Percentiles rank a stretch among this genome's conserved stretches.
Evolutionary conservation across 2,113 vertebrate species (phyloP).

Genomic region (Pteropus alecto): DNA sequence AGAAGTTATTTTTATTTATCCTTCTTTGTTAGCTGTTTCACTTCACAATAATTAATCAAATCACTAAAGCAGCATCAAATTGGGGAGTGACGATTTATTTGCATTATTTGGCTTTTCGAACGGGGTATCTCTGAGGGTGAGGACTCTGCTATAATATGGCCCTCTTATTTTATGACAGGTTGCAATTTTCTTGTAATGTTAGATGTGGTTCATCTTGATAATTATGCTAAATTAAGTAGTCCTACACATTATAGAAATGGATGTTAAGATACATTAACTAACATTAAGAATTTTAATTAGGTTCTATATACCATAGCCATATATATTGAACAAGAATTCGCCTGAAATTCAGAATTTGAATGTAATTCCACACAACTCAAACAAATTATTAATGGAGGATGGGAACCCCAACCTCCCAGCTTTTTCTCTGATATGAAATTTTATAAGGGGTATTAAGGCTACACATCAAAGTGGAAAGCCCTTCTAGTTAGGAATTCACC

Average conservation of each 20-base stretch:
- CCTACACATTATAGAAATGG: constrained; percentile 82
- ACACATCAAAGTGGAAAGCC: neutral
- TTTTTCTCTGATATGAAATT: neutral
- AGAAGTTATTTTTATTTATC: constrained; percentile 84
- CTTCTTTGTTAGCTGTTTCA: constrained; percentile 83
- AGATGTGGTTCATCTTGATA: constrained; percentile 85
- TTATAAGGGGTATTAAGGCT: neutral
- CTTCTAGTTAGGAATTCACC: neutral
- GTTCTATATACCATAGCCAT: constrained; percentile 16
- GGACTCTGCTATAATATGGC: constrained; percentile 78
- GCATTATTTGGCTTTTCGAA: constrained; percentile 80
- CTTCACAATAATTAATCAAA: constrained; percentile 85
- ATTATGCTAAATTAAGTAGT: constrained; percentile 85
- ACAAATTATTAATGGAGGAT: neutral
- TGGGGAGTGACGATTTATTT: constrained; percentile 78
- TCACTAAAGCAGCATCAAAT: constrained; percentile 77
- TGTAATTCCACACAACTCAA: neutral
- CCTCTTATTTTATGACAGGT: constrained; percentile 86
- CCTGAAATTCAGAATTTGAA: neutral
- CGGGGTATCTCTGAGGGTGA: constrained; percentile 72
- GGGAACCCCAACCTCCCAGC: neutral
- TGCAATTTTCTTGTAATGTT: constrained; percentile 88
- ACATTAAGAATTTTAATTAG: constrained; percentile 71
- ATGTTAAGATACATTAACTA: constrained; percentile 80
- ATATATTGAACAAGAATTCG: neutral